Conservation (phyloP, 2,797 vertebrate species). For the Cyclura pinguis region DNA sequence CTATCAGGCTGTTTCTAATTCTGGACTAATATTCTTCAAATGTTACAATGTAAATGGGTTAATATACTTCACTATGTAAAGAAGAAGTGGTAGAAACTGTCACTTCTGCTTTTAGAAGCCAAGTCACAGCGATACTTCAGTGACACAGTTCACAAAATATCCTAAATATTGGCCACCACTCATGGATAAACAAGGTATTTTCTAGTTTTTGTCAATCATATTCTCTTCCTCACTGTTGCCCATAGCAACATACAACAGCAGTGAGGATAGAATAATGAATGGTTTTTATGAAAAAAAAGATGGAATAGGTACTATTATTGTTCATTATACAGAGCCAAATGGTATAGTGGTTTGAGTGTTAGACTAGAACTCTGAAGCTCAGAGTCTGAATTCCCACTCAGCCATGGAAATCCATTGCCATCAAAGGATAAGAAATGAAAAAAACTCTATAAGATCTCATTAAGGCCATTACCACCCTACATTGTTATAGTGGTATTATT, state of each 20-base stretch:
- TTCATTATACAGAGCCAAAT: too few relatives aligned
- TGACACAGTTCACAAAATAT: background rate
- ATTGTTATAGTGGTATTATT: too few relatives aligned
- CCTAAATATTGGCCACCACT: background rate
- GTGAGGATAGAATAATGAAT: background rate
- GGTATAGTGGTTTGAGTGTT: too few relatives aligned
- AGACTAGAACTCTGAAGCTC: too few relatives aligned
- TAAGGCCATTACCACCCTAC: too few relatives aligned
- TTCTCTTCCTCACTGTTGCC: background rate
- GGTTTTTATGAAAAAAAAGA: too few relatives aligned
- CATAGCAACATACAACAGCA: background rate
- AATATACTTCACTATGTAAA: background rate
- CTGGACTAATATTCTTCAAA: slow-evolving; percentile 7
- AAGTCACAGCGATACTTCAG: background rate
- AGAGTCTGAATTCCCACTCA: too few relatives aligned
- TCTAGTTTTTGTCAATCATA: background rate
- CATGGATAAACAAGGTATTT: background rate
- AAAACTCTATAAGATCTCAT: too few relatives aligned
- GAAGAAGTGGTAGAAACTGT: background rate
- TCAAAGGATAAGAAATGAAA: too few relatives aligned
- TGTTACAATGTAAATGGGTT: background rate
- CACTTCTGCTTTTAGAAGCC: background rate
- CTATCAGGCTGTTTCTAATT: background rate
- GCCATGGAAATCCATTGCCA: too few relatives aligned
- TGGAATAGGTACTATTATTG: too few relatives aligned